These are phyloP conservation scores for Sialia sialis DNA, from an alignment of 2,113 vertebrate genomes.

Conservation along the genomic window DNA sequence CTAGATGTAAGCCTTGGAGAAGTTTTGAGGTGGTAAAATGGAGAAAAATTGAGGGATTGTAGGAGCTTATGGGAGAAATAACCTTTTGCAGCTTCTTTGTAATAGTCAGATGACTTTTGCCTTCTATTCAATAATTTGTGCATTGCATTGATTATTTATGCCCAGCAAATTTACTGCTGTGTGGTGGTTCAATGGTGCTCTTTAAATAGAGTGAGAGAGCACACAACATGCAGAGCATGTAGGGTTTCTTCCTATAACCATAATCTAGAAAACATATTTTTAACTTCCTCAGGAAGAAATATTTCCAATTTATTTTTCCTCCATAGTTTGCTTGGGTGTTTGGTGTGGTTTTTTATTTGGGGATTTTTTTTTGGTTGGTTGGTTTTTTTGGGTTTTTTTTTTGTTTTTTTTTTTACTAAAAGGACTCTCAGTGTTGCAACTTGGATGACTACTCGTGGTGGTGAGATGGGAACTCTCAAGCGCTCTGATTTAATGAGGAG, in stretches of 20 bases:
- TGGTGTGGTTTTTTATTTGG: not conserved
- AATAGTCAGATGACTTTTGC: conserved; percentile 31
- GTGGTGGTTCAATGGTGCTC: conserved; percentile 67
- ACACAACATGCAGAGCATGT: conserved; percentile 4
- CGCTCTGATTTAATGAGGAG: conserved; percentile 46
- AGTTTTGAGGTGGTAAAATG: not conserved
- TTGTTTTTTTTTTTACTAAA: not conserved
- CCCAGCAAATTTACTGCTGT: conserved; percentile 72
- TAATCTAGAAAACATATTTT: not conserved
- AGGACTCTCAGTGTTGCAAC: not conserved
- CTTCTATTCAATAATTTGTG: conserved; percentile 63
- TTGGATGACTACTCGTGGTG: not conserved
- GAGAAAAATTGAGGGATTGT: not conserved
- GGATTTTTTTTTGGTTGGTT: no score
- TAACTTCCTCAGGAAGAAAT: not conserved
- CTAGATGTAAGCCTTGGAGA: not conserved
- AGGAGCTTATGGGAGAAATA: not conserved
- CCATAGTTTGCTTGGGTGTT: not conserved
- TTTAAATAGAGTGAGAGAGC: conserved; percentile 70
- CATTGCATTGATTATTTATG: conserved; percentile 84
- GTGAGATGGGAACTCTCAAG: not conserved
- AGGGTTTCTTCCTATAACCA: not conserved
- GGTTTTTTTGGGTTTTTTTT: not conserved
- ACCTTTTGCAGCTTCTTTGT: not conserved
- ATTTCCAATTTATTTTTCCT: not conserved